Base-by-base conservation (phyloP, 1,140 invertebrate genomes). In the Neelides sp. region DNA sequence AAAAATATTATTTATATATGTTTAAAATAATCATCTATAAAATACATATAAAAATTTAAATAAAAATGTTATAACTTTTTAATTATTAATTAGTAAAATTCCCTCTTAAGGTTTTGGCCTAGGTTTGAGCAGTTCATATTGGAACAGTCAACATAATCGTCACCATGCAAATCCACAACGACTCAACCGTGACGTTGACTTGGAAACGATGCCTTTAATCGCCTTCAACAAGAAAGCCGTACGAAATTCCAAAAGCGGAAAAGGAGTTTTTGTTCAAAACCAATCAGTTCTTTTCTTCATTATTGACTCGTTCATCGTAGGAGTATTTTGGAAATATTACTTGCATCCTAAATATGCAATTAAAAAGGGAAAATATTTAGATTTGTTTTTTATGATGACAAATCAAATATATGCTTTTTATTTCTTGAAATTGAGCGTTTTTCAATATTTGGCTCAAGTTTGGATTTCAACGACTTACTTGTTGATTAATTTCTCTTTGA, bases 401-500 rank as follows among this genome's bases (percentile, higher is more conserved):
- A 5, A 12, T 19, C 13, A 22, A 20, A 4, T 40, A 23, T 23
- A 23, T 10, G 15, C n/a, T 41, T 23, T 39, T 15, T 26, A 4
- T 34, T 19, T 36, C 20, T n/a, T n/a, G n/a, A n/a, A 4, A 45
- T 45, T 32, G 26, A 20, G 13, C 8, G 4, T 10, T 28, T 45
- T n/a, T 24, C n/a, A 10, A 12, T 45, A 7, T n/a, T 4, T 28
- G 4, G 3, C 41, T 15, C n/a, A 8, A 2, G 28, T 12, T 5
- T 53, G 51, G 51, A 2, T 53, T 8, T 35, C 10, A 15, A 32
- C 40, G 4, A 22, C n/a, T 10, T 48, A 54, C 34, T 24, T 57
- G 2, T 46, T 52, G 22, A 35, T 30, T 4, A 57, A 57, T 30
- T 53, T 54, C 27, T 4, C 51, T 17, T 23, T 57, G n/a, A 48